Evolutionary conservation across 2,113 vertebrate genomes (phyloP).

Genomic region (Emydura subglobosa): DNA sequence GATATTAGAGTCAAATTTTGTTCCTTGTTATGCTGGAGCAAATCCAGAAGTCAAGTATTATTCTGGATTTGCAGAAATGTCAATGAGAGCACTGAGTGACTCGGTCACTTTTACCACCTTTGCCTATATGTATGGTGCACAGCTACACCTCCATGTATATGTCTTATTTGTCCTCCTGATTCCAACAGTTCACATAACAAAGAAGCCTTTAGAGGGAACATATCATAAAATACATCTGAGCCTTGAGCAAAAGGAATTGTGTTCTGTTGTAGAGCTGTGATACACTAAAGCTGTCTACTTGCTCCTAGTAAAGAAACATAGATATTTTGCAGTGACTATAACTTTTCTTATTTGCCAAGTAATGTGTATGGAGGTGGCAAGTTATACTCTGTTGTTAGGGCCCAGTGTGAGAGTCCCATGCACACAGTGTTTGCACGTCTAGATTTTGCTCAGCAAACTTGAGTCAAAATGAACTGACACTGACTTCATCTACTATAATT

Average conservation of each 20-base stretch:
- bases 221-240: background rate
- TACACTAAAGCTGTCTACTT: background rate
- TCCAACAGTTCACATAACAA: background rate
- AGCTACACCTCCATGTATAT: background rate
- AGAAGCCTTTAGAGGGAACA: background rate
- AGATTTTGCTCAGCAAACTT: background rate
- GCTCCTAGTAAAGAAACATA: background rate
- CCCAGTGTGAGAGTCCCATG: background rate
- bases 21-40: background rate
- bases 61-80: background rate
- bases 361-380: background rate
- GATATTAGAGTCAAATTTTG: background rate
- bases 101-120: background rate
- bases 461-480: background rate
- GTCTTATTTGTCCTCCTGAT: conserved; percentile 1
- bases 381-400: background rate
- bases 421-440: background rate
- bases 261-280: background rate
- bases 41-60: background rate
- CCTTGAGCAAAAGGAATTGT: background rate
- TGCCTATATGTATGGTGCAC: background rate
- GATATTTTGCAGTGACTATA: background rate
- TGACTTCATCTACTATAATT: background rate
- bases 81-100: background rate
- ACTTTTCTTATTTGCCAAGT: background rate